Conservation (phyloP, 2,797 vertebrate species). For the Peromyscus nudipes region DNA sequence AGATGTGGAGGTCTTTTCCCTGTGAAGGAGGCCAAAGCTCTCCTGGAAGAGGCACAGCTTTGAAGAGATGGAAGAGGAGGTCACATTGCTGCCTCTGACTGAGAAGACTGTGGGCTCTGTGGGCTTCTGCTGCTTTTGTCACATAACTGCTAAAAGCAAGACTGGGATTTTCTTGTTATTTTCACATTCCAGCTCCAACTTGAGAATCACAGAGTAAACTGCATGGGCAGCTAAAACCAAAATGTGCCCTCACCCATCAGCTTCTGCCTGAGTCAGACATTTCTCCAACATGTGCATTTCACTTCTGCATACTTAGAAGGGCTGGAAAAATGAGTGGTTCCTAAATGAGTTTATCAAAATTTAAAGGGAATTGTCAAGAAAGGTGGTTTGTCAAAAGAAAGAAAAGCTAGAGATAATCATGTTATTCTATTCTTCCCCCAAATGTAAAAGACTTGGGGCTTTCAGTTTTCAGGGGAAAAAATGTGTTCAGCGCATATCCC, state of each 20-base stretch:
- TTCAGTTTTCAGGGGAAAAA: conserved; percentile 5
- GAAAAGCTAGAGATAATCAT: background rate
- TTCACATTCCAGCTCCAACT: background rate
- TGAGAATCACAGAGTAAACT: conserved; percentile 59
- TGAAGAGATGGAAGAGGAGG: background rate
- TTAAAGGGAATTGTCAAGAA: conserved; percentile 54
- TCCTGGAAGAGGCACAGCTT: background rate
- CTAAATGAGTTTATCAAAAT: conserved; percentile 56
- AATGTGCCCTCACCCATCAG: rapidly evolving
- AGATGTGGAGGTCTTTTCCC: background rate
- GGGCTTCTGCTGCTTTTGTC: conserved; percentile 8
- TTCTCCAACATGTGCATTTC: background rate
- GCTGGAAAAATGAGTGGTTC: background rate
- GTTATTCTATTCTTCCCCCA: background rate
- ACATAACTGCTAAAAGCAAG: background rate
- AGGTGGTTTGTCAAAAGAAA: background rate
- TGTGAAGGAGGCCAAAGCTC: background rate
- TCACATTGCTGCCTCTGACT: background rate
- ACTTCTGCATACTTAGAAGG: background rate
- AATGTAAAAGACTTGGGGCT: background rate
- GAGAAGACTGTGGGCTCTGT: background rate
- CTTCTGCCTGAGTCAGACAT: background rate
- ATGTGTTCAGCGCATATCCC: background rate
- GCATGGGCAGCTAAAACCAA: background rate
- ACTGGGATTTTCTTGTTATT: background rate